phyloP scores from a whole-genome alignment of 2,113 vertebrate species.

The Pteronura brasiliensis region DNA sequence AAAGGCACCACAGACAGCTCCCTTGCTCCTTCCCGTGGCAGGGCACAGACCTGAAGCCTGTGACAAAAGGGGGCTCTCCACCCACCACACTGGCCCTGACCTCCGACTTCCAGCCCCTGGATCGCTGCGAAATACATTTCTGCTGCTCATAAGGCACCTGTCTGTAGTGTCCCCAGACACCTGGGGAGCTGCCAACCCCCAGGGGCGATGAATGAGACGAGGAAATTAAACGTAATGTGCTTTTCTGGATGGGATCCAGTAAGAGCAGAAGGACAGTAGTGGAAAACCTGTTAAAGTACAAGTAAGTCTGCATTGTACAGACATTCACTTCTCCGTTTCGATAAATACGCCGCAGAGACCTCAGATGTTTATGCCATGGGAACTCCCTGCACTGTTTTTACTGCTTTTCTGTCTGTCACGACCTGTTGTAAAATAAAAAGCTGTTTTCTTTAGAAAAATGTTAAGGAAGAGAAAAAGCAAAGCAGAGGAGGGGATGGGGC shows the following conservation, averaged over 20 bases:
- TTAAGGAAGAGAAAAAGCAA: not conserved
- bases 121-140: not conserved
- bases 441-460: not conserved
- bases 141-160: too few relatives aligned
- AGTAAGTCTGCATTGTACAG: accelerated
- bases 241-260: not conserved
- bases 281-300: not conserved
- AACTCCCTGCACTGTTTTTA: not conserved
- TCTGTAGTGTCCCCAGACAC: not conserved
- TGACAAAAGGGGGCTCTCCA: too few relatives aligned
- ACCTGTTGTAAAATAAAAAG: not conserved
- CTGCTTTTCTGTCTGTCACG: not conserved
- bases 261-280: not conserved
- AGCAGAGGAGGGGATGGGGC: too few relatives aligned
- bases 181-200: not conserved
- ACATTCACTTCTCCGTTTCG: accelerated
- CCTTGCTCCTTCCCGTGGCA: accelerated
- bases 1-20: not conserved
- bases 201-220: too few relatives aligned
- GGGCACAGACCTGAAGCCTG: not conserved
- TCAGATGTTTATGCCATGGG: not conserved
- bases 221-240: not conserved
- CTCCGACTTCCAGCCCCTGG: not conserved
- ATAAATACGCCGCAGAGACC: accelerated
- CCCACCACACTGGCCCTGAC: not conserved